These are phyloP conservation scores for Ctena decussata DNA, from an alignment of 2,888 invertebrate genomes.

Conservation along the genomic window DNA sequence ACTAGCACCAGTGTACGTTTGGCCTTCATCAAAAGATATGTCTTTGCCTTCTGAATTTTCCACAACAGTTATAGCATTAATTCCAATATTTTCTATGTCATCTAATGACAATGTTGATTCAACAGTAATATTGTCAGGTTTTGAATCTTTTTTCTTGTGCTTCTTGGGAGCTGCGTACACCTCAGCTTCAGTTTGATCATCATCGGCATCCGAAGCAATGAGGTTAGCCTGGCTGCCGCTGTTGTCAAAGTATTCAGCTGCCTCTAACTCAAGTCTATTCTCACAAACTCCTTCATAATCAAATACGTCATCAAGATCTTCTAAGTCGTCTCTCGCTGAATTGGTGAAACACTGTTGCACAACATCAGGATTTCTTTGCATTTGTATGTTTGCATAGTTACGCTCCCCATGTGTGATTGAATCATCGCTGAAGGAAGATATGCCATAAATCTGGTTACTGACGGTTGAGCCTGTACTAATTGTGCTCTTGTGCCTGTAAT, in stretches of 20 bases:
- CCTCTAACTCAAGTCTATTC: background rate
- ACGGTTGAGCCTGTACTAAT: background rate
- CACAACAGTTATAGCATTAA: background rate
- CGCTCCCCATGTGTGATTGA: constrained; percentile 6
- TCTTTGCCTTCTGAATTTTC: background rate
- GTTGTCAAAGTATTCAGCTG: background rate
- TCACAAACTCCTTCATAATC: background rate
- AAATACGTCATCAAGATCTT: background rate
- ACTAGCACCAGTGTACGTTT: background rate
- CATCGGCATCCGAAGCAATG: background rate
- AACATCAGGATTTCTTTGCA: background rate
- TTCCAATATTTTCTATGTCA: background rate
- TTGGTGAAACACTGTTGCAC: background rate
- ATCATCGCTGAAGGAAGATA: constrained; percentile 13
- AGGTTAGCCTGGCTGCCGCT: background rate
- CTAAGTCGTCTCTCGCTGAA: background rate
- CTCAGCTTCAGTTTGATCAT: background rate
- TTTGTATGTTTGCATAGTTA: background rate
- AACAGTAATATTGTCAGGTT: background rate
- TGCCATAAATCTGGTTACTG: constrained; percentile 27
- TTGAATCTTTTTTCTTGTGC: background rate
- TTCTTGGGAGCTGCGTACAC: background rate
- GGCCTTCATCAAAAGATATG: background rate
- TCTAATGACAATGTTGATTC: background rate
- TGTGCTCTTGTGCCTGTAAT: background rate